These are phyloP conservation scores for Nomada fucata DNA, from an alignment of 2,888 invertebrate genomes.

Conservation along the genomic window DNA sequence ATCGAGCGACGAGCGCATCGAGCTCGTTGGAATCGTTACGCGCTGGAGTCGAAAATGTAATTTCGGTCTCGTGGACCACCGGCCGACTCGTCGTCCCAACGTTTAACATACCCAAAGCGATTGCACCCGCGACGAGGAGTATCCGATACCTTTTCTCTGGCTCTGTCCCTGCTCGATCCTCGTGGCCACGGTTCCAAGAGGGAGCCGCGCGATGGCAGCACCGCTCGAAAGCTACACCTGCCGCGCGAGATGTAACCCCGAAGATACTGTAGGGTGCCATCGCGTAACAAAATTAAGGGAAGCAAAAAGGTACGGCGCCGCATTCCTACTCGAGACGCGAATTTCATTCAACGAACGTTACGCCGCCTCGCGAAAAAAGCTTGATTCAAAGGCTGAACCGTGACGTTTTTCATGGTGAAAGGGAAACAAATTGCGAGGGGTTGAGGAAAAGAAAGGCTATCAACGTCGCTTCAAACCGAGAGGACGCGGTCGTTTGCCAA, in stretches of 20 bases:
- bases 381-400: neutral
- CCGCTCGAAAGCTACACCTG: constrained; percentile 58
- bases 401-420: neutral
- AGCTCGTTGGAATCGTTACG: constrained; percentile 40
- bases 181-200: constrained; percentile 7
- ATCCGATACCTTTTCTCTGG: constrained; percentile 76
- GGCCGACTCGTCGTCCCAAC: constrained; percentile 73
- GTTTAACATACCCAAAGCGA: constrained; percentile 81
- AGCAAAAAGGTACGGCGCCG: too few relatives aligned
- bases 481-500: constrained; percentile 73
- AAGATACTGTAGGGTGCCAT: constrained; percentile 56
- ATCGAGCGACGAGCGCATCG: constrained; percentile 63
- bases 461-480: constrained; percentile 61
- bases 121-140: constrained; percentile 77
- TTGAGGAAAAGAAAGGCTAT: constrained; percentile 64
- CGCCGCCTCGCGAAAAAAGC: neutral
- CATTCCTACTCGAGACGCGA: too few relatives aligned
- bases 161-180: constrained; percentile 14
- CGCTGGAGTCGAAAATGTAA: constrained; percentile 72
- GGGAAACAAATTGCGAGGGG: constrained; percentile 22
- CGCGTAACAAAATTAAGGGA: neutral
- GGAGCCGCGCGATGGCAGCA: constrained; percentile 70
- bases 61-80: constrained; percentile 78
- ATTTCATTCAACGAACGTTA: neutral
- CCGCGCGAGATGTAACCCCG: constrained; percentile 46